Evolutionary conservation across 1,140 invertebrate species (phyloP), one percentile per base, ranked within the genome.

Genomic region (Drosophila pseudoananassae): DNA sequence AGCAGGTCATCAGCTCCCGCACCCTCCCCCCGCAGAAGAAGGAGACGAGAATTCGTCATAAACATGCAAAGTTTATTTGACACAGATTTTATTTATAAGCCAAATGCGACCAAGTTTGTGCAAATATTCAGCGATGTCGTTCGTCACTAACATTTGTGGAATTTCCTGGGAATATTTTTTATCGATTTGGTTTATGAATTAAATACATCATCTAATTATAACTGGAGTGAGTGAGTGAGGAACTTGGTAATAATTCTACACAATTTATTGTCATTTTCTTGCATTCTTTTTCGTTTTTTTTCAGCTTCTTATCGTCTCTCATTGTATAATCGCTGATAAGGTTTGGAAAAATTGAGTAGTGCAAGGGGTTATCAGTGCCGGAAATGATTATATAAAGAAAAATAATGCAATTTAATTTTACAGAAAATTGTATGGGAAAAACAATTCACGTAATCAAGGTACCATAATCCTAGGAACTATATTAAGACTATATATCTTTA

Each of bases 31-130:
- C 71, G 50, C 60, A 78, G 63, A 38, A 69, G 51, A 36, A 45
- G 53, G 25, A 64, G 8, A 46, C 52, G 46, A 58, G 76, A 85
- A 81, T 78, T 66, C 29, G 60, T 60, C 68, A 81, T 87, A 78
- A 85, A 87, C 81, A 85, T 85, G 81, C 82, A 81, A 81, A 81
- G 73, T 78, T 78, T 78, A 85, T 81, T 85, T 85, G 81, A 87
- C 81, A 87, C 81, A 87, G 82, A 81, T 76, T 65, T 56, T 47
- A 59, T 73, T 52, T 36, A 36, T 36, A 36, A 36, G 33, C 33
- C 46, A 40, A 36, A 43, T 52, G 51, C n/a, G n/a, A n/a, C 59
- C 29, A 38, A 45, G 50, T 50, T 15, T 43, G 38, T 23, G 17
- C 36, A 53, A 36, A 69, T 49, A 61, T 49, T 27, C 17, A 15